phyloP scores from a whole-genome alignment of 2,797 vertebrate genomes.

The Benthosema pterotum region DNA sequence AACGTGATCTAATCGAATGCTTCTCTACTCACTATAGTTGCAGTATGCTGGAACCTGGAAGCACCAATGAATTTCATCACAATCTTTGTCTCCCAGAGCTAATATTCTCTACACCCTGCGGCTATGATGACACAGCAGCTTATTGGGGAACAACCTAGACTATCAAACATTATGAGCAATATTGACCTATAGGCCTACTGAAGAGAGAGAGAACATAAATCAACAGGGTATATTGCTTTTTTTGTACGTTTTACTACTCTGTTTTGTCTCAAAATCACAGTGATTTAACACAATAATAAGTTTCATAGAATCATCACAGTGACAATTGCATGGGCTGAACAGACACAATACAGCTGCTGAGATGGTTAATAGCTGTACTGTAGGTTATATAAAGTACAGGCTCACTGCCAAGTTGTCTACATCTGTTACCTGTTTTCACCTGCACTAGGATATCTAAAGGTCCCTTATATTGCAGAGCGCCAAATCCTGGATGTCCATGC shows the following conservation, averaged over 20 bases:
- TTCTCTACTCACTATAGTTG: too few relatives aligned
- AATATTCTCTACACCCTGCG: slow-evolving; percentile 15
- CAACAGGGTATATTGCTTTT: slow-evolving; percentile 43
- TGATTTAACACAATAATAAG: slow-evolving; percentile 48
- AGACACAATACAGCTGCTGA: slow-evolving; percentile 60
- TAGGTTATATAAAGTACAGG: slow-evolving; percentile 47
- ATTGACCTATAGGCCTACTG: slow-evolving; percentile 28
- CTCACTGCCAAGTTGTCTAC: slow-evolving; percentile 46
- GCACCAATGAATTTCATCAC: slow-evolving; percentile 25
- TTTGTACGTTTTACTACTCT: slow-evolving; percentile 53
- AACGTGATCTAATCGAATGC: too few relatives aligned
- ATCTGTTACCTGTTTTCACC: slow-evolving; percentile 60
- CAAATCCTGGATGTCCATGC: neutral
- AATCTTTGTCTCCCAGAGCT: slow-evolving; percentile 38
- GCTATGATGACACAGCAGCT: slow-evolving; percentile 23
- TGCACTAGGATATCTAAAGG: slow-evolving; percentile 35
- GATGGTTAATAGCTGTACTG: neutral
- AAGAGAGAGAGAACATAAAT: slow-evolving; percentile 46
- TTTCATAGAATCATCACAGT: slow-evolving; percentile 55
- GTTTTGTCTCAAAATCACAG: slow-evolving; percentile 37
- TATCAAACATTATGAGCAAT: slow-evolving; percentile 45
- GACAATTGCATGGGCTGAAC: slow-evolving; percentile 50
- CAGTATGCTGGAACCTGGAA: too few relatives aligned
- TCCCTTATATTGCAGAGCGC: neutral
- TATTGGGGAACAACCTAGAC: slow-evolving; percentile 40